phyloP scores from a whole-genome alignment of 2,113 vertebrate species.

The Circaetus gallicus region DNA sequence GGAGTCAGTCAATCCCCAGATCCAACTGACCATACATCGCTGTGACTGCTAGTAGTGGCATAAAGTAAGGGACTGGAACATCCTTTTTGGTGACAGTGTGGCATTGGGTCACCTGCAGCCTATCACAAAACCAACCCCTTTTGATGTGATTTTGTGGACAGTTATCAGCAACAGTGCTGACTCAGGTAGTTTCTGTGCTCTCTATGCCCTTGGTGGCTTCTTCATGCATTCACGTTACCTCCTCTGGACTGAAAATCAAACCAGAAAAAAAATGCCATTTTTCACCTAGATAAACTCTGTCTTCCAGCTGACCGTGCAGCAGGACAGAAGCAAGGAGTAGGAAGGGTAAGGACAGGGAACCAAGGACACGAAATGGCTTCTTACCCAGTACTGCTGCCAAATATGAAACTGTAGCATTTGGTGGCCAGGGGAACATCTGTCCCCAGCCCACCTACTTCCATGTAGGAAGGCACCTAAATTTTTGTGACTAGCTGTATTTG shows the following conservation, averaged over 20 bases:
- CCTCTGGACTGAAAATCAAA: neutral
- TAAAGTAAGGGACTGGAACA: neutral
- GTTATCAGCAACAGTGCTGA: neutral
- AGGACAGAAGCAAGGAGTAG: neutral
- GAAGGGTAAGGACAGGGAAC: neutral
- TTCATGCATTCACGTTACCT: neutral
- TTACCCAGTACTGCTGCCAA: neutral
- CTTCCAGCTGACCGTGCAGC: fast-evolving
- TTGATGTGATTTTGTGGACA: neutral
- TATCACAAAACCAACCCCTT: neutral
- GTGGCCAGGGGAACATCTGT: neutral
- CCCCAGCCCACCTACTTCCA: fast-evolving
- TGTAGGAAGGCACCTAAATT: neutral
- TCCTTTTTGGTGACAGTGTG: neutral
- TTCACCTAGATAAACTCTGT: neutral
- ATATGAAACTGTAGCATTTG: neutral
- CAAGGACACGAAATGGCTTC: neutral
- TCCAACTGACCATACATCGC: neutral
- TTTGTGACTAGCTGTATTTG: neutral
- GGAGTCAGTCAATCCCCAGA: neutral
- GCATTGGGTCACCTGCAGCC: neutral
- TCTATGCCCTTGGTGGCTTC: neutral
- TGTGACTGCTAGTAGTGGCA: neutral
- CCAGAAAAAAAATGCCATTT: neutral
- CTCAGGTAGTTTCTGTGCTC: neutral